These are phyloP conservation scores for Cyphomyrus plagiostoma DNA, from an alignment of 2,113 vertebrate species.

Conservation along the genomic window DNA sequence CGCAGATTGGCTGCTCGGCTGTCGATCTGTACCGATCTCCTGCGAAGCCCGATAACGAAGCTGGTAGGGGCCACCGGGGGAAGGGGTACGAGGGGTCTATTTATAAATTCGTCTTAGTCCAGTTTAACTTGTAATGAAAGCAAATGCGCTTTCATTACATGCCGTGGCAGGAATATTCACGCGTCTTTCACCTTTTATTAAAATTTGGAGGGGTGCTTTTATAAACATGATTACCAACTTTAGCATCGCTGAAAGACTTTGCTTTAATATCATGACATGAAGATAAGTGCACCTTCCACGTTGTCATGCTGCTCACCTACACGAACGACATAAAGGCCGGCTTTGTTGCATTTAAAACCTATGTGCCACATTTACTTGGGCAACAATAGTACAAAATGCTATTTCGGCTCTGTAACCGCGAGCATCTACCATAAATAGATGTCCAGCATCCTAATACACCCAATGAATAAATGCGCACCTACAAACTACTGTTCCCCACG, in stretches of 20 bases:
- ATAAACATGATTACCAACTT: background rate
- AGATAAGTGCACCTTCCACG: background rate
- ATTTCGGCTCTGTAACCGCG: background rate
- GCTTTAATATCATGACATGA: background rate
- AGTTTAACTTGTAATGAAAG: slow-evolving; percentile 36
- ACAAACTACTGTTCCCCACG: background rate
- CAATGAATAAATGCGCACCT: background rate
- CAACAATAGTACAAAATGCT: background rate
- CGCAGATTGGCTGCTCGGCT: slow-evolving; percentile 32
- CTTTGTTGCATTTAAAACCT: background rate
- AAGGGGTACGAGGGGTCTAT: slow-evolving; percentile 54
- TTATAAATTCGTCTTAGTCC: slow-evolving; percentile 66
- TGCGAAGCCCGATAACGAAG: background rate
- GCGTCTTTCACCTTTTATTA: background rate
- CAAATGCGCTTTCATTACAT: background rate
- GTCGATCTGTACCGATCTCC: slow-evolving; percentile 29
- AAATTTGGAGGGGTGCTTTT: background rate
- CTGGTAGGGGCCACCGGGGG: background rate
- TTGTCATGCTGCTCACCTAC: background rate
- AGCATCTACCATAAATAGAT: background rate
- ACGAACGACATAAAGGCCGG: background rate
- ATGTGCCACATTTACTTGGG: background rate
- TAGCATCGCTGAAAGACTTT: background rate
- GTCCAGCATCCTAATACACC: background rate
- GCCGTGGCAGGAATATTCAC: background rate